Base-by-base conservation (phyloP, 37 sponge, comb jelly and placozoan species). In the Beroe ovata region DNA sequence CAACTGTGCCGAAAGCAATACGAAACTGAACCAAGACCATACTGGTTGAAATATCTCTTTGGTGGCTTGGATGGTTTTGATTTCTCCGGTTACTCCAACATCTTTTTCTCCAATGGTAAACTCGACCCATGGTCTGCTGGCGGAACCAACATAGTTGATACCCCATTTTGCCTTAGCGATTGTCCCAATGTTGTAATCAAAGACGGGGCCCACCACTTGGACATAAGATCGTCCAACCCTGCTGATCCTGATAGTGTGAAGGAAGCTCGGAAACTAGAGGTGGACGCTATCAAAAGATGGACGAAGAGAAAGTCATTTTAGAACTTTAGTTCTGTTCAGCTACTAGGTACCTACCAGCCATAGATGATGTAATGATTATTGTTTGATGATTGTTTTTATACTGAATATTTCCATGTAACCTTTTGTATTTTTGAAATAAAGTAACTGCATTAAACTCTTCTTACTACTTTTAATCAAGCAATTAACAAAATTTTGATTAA, bases 51-150 rank as follows among this genome's bases (percentile, higher is more conserved):
- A 25, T 23, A 77, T 35, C 33, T 25, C 84, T 77, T 77, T 35
- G 84, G 84, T 4, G 84, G 84, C 38, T 14, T 38, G 16, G 84
- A 77, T 36, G 84, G 84, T 33, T 77, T 41, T 77, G 84, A 77
- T 29, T 77, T 77, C 38, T 77, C 84, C 25, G 84, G 84, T 23
- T 77, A 41, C 84, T 77, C 84, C 62, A 89, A 89, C n/a, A 89
- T 89, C 60, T 60, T 89, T 39, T 89, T 89, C 64, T 63, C 64
- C 18, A 89, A 89, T 26, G 89, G 89, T 3, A 59, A 33, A 33
- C 62, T 89, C 2, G 89, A 89, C 42, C 89, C 89, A 22, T 89
- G 89, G 89, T 25, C 89, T 62, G 89, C 39, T 60, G 89, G 89
- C 20, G 89, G 89, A 41, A 77, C 84, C 22, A 35, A 1, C 3